Base-by-base conservation (phyloP, 1,140 invertebrate genomes). In the Pseudomyrmex gracilis region DNA sequence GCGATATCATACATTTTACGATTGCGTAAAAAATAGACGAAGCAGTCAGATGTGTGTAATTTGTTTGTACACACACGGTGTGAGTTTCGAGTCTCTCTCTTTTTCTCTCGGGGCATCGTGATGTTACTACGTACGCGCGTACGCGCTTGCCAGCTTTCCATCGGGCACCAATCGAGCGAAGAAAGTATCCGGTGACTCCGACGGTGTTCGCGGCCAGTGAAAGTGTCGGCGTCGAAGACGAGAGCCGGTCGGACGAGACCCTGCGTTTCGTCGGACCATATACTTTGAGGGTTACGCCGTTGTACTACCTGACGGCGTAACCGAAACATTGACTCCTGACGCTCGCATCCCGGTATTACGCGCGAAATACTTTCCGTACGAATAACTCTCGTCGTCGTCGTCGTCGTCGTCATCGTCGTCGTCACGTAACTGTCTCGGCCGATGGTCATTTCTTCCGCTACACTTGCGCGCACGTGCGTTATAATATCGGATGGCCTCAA, bases 101-200 rank as follows among this genome's bases (percentile, higher is more conserved):
- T n/a, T n/a, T n/a, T n/a, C n/a, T n/a, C 34, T 34, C 34, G 34
- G 5, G 7, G 0, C 22, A 82, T 60, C 82, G 80, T 73, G 73
- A 13, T 58, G 66, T 80, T 80, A 49, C 47, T 80, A 53, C 76
- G 74, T 63, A 49, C 53, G 84, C 73, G 67, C 51, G 55, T 76
- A 60, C 24, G 68, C 73, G 73, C 74, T 70, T 73, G 55, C 71
- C 63, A 66, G 89, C 93, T 93, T 94, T 93, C 93, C 93, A 93
- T 92, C 89, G 90, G 86, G 86, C 89, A 90, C 87, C 92, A 91
- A 93, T 93, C 92, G 89, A 92, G 84, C 91, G 91, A 94, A 94
- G 93, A 94, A 94, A 94, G 93, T 94, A 90, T 94, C 90, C 92
- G 87, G 74, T 73, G 83, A 89, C 82, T 91, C 77, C 70, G 87